A percentile compares a stretch with the other conserved stretches of the same genome.
These are phyloP conservation scores for Drosophila littoralis DNA, from an alignment of 1,140 invertebrate species.

Conservation along the genomic window DNA sequence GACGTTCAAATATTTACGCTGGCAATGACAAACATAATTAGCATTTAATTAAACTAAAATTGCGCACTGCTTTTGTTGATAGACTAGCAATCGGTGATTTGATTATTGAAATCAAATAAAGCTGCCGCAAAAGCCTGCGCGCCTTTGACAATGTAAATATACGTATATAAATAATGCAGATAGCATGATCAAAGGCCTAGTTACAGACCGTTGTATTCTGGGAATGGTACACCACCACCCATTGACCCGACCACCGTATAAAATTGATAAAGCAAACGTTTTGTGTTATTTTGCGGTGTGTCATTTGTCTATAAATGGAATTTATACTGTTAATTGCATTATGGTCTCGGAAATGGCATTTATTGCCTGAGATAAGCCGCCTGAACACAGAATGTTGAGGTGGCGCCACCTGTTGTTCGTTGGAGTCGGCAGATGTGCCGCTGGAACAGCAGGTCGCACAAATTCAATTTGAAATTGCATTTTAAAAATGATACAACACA, in stretches of 20 bases:
- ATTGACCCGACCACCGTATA: neutral
- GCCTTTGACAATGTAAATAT: constrained; percentile 22
- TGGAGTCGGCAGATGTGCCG: neutral
- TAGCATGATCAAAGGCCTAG: constrained; percentile 17
- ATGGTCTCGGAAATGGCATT: constrained; percentile 51
- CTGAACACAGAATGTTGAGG: neutral
- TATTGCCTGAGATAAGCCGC: constrained; percentile 26
- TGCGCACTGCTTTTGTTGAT: constrained; percentile 53
- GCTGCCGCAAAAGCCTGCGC: constrained; percentile 50
- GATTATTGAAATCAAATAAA: constrained; percentile 77
- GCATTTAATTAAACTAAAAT: constrained; percentile 83
- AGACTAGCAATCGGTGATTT: constrained; percentile 76
- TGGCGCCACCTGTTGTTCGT: constrained; percentile 66
- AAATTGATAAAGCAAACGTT: constrained; percentile 23
- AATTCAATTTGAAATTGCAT: constrained; percentile 77
- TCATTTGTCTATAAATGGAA: constrained; percentile 57
- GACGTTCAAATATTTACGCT: constrained; percentile 65
- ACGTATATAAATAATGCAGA: constrained; percentile 25
- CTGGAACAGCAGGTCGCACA: constrained; percentile 53
- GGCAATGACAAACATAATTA: constrained; percentile 75
- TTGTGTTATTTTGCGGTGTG: constrained; percentile 8
- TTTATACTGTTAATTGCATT: constrained; percentile 69
- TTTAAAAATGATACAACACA: constrained; percentile 17
- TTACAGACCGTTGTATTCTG: constrained; percentile 2
- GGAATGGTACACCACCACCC: neutral